Base-by-base conservation (phyloP, 2,113 vertebrate species). In the Rana temporaria region DNA sequence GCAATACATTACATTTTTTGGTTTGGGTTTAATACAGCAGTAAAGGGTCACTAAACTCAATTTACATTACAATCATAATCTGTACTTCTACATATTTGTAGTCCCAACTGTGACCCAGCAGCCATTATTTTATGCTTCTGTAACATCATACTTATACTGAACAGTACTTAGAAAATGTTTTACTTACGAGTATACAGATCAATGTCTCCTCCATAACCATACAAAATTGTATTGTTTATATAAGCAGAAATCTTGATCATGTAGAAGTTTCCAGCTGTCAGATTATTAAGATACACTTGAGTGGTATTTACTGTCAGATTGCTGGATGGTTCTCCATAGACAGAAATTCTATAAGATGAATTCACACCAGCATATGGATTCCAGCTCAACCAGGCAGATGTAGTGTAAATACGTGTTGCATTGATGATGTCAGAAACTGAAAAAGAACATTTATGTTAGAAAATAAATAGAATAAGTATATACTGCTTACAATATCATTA, bases 151-250 rank as follows among this genome's bases (percentile, higher is more conserved):
- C 55, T 57, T 57, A 17, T 57, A 57, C 55, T 57, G 18, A 57
- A 57, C 18, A 57, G 14, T 4, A 3, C 14, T 18, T 26, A 6
- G 7, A 16, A 30, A 11, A 15, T 0, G 0, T 8, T 6, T 38
- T 38, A 78, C 77, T 68, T 79, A 79, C 77, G 14, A 34, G 77
- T 79, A 9, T 68, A 79, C 14, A 79, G 16, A 14, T 53, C 16
- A 22, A 79, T 79, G 4, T 57, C 26, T 34, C n/a, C 30, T 20
- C 26, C 65, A 57, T 79, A 79, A 20, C 64, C 64, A 68, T 68
- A 68, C 4, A 79, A 19, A 9, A 68, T n/a, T 4, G 0, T 55
- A 30, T 79, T 24, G 7, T 18, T 55, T 59, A 20, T 12, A 18
- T 67, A 68, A 26, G 77, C 77, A 16, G 64, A 79, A 56, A 79